Base-by-base conservation (phyloP, 1,140 invertebrate species). In the Drosophila truncata region DNA sequence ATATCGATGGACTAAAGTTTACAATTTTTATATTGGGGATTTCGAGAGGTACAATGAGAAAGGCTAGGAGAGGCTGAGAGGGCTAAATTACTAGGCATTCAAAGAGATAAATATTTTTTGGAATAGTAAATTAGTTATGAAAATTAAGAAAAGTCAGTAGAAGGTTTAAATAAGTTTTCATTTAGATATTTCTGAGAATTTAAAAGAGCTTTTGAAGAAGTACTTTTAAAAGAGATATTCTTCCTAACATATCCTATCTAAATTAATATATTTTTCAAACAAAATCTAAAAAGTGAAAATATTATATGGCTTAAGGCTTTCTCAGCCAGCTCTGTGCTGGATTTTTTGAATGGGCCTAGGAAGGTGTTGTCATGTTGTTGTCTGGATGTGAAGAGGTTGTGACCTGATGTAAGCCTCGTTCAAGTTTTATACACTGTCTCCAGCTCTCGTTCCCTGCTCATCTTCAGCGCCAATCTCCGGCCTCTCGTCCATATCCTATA, bases 391-490 rank as follows among this genome's bases (percentile, higher is more conserved):
- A 39, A 57, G 49, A 70, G 66, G 27, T 31, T 42, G 41, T 74
- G 61, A 52, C 46, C 47, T 41, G 37, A 47, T 73, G 47, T 61
- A 65, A 80, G 75, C 50, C 58, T 71, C 52, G 18, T 46, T 70
- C 64, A 41, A 70, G 64, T 69, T 66, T 66, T 76, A 67, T 79
- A 72, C 70, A 82, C 61, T 79, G 70, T 76, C 31, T 52, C 11
- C 41, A 39, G 37, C 49, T 50, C 70, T 73, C 8, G 13, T 67
- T 70, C 66, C 63, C 66, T 54, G 63, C 42, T 37, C 20, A 37
- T 54, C 20, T 23, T 37, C 44, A 42, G 31, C 55, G 60, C 57
- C 69, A 55, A 58, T 54, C 64, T 72, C 35, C 47, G 65, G 58
- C 71, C 67, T 57, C 49, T 50, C 49, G 49, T 70, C 39, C 61